Evolutionary conservation across 2,888 invertebrate genomes (phyloP).

Genomic region (Cartodere bifasciata): DNA sequence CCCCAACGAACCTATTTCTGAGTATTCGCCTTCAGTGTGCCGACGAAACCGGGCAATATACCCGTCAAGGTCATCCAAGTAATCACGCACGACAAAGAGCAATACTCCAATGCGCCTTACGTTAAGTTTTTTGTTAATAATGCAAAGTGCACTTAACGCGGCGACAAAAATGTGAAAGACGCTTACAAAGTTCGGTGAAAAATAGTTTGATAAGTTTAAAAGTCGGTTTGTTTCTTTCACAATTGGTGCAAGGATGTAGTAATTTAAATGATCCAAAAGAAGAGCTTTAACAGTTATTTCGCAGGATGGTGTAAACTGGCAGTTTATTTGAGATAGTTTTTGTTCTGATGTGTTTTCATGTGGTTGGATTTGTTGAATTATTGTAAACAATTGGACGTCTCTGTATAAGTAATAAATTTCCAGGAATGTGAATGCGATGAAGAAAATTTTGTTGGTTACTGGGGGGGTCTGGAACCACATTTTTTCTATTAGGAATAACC

Average conservation of each 20-base stretch:
- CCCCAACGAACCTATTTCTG: constrained; percentile 68
- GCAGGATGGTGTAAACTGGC: constrained; percentile 61
- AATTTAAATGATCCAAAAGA: constrained; percentile 71
- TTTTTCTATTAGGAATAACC: too few species aligned
- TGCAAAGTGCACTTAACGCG: constrained; percentile 56
- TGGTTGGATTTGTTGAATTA: too few species aligned
- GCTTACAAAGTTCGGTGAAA: constrained; percentile 78
- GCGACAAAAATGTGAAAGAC: constrained; percentile 68
- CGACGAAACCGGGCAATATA: constrained; percentile 69
- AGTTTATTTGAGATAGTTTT: too few species aligned
- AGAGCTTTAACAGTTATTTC: constrained; percentile 73
- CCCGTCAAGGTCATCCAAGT: constrained; percentile 77
- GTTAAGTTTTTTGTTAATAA: constrained; percentile 59
- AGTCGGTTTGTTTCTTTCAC: constrained; percentile 60
- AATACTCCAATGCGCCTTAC: constrained; percentile 61
- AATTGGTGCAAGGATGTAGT: constrained; percentile 69
- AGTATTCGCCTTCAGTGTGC: constrained; percentile 62
- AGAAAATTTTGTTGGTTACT: too few species aligned
- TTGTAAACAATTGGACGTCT: too few species aligned
- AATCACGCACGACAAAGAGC: constrained; percentile 68
- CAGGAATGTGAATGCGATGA: too few species aligned
- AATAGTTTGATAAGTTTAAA: constrained; percentile 37
- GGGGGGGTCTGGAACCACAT: too few species aligned
- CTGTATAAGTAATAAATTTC: too few species aligned
- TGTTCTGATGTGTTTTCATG: too few species aligned